A percentile compares a stretch with the other conserved stretches of the same genome.
Evolutionary conservation across 2,888 invertebrate genomes (phyloP).

Genomic region (Nudaria mundana): DNA sequence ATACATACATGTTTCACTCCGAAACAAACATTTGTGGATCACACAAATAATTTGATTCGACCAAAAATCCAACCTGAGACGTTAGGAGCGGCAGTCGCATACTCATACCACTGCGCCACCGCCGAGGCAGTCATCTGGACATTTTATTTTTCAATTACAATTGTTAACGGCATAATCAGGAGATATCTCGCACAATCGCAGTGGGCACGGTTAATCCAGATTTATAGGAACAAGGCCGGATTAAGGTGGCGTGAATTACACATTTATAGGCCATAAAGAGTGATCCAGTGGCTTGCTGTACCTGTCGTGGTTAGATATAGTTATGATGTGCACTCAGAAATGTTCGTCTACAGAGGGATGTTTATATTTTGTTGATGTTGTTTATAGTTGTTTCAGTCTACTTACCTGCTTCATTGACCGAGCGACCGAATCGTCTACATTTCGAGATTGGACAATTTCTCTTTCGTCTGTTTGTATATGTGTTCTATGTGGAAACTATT

Average conservation of each 20-base stretch:
- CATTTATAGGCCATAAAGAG: constrained; percentile 81
- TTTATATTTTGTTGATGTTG: neutral
- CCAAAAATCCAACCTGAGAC: too few species aligned
- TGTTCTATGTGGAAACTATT: too few species aligned
- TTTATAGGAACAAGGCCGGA: constrained; percentile 75
- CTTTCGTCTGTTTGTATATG: too few species aligned
- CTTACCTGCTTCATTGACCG: too few species aligned
- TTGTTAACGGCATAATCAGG: constrained; percentile 79
- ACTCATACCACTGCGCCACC: too few species aligned
- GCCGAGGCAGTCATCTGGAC: constrained; percentile 35
- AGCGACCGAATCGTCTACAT: too few species aligned
- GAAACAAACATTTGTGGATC: too few species aligned
- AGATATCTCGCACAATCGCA: constrained; percentile 68
- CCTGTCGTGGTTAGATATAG: constrained; percentile 67
- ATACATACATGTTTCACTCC: too few species aligned
- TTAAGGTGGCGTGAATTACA: constrained; percentile 81
- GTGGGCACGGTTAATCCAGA: constrained; percentile 75
- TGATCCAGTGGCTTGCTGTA: constrained; percentile 76
- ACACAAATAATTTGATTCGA: too few species aligned
- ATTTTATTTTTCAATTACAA: constrained; percentile 79
- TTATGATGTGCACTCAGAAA: constrained; percentile 62
- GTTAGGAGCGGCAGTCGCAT: too few species aligned
- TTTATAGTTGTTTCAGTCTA: neutral
- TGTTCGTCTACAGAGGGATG: constrained; percentile 41
- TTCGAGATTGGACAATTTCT: too few species aligned